Base-by-base conservation (phyloP, 2,113 vertebrate genomes). In the Mustela nigripes region DNA sequence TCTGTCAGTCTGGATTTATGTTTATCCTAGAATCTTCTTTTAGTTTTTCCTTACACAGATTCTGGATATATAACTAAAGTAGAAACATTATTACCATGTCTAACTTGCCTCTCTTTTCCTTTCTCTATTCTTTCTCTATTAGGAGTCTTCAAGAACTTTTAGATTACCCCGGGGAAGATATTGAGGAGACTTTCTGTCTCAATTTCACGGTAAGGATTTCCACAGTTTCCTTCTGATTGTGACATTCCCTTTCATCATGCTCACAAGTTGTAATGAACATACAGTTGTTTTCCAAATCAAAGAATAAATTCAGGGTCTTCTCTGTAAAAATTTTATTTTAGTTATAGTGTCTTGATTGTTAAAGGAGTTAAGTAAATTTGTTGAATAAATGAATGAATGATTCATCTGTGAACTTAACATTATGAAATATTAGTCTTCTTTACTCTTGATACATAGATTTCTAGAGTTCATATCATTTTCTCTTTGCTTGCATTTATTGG, bases 121-220 rank as follows among this genome's bases (percentile, higher is more conserved):
- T 89, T 95, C 45, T 86, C 78, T 89, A 15, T 92, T 95, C 36
- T 95, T 4, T 89, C 71, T 42, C 42, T 42, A 33, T 63, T 92
- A 99, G 99, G 99, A 99, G 99, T 98, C 99, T 99, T 87, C 99
- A 99, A 89, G 99, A 99, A 67, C 99, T 99, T 97, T 92, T 99
- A 88, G 99, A 99, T 98, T 99, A 99, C 69, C 99, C 99, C 0
- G 99, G 99, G 10, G 98, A 99, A 74, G 99, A 99, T 56, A 97
- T 99, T 26, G 99, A 99, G 98, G 99, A 99, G 50, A 98, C 98
- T 0, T 99, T 99, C 99, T 99, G 99, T 98, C 99, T 99, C 97
- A 99, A 98, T 98, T 99, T 99, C 98, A 99, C 99, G 83, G 99
- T 99, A 99, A 99, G 99, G 93, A 94, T 96, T 84, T 60, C 36